Base-by-base conservation (phyloP, 1,140 invertebrate genomes). In the Drosophila burlai region DNA sequence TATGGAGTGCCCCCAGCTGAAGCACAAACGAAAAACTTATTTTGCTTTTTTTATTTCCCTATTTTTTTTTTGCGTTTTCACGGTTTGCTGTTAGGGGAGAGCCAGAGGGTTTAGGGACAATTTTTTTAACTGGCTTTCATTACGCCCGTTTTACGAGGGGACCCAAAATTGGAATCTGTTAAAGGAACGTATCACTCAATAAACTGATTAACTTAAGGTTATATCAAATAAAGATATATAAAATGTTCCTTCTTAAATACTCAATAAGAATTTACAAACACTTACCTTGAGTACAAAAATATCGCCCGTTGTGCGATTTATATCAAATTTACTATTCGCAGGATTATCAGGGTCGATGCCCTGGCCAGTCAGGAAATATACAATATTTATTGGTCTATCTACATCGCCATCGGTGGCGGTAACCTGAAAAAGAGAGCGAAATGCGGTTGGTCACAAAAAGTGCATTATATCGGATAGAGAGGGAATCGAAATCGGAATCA, bases 311-410 rank as follows among this genome's bases (percentile, higher is more conserved):
- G 95, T 94, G 71, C 94, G 93, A 89, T 96, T 96, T 83, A 97
- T 95, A 85, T 94, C 94, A 90, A 97, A 97, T 92, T 95, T 95
- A 92, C 94, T 95, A 92, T 95, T 95, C 69, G 94, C 93, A 52
- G 94, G 93, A 83, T 95, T 95, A 80, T 95, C 94, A 59, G 95
- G 93, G 81, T 95, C 95, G 67, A 96, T 95, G 60, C 95, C 96
- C 92, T 96, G 95, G 26, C 96, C 96, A 47, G 95, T 96, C 55
- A 97, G 93, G 87, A 95, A 95, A 93, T 96, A 97, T 55, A 96
- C 95, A 90, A 97, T 96, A 71, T 95, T 94, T 77, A 95, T 95
- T 75, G 94, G 94, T 65, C 95, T 94, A 92, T 95, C 95, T 74
- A 94, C 94, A 93, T 96, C 96, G 64, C 95, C 95, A 85, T 96